Evolutionary conservation across 2,113 vertebrate species (phyloP).

Genomic region (Poeciliopsis turrubarensis): DNA sequence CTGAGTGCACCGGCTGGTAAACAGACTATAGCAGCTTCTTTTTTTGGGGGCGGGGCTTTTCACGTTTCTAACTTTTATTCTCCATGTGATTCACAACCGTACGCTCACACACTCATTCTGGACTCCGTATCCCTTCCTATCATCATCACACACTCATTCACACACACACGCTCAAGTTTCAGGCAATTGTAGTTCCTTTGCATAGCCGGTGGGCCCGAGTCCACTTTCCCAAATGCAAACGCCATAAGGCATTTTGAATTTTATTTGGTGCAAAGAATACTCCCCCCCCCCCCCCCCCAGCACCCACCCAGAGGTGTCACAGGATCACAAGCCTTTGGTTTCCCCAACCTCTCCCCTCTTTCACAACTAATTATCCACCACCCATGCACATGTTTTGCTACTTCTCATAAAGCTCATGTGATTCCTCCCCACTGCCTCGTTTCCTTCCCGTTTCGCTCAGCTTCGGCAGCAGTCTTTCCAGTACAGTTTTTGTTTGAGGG

Average conservation of each 20-base stretch:
- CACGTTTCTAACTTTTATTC: constrained; percentile 50
- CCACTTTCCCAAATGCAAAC: constrained; percentile 76
- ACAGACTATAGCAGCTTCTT: constrained; percentile 80
- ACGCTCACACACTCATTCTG: constrained; percentile 13
- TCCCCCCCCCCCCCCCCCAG: constrained; percentile 27
- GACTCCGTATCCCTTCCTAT: constrained; percentile 58
- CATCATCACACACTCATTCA: constrained; percentile 4
- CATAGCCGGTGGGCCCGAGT: constrained; percentile 65
- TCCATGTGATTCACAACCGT: constrained; percentile 42
- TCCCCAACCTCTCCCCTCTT: constrained; percentile 28
- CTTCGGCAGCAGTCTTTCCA: constrained; percentile 23
- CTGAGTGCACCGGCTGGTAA: constrained; percentile 66
- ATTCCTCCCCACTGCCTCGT: constrained; percentile 34
- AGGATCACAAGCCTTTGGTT: constrained; percentile 37
- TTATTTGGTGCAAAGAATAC: constrained; percentile 58
- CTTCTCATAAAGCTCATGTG: constrained; percentile 38
- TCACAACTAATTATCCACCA: constrained; percentile 58
- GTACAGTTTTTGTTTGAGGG: constrained; percentile 32
- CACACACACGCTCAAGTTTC: constrained; percentile 58
- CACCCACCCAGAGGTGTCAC: constrained; percentile 1
- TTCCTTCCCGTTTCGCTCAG: constrained; percentile 36
- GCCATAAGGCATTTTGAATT: constrained; percentile 84
- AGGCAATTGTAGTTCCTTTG: constrained; percentile 82
- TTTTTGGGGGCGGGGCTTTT: constrained; percentile 38
- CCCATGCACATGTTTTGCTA: constrained; percentile 58